Percentiles rank a stretch among this genome's conserved stretches.
These are phyloP conservation scores for Nipponia nippon DNA, from an alignment of 2,113 vertebrate species.

Conservation along the genomic window DNA sequence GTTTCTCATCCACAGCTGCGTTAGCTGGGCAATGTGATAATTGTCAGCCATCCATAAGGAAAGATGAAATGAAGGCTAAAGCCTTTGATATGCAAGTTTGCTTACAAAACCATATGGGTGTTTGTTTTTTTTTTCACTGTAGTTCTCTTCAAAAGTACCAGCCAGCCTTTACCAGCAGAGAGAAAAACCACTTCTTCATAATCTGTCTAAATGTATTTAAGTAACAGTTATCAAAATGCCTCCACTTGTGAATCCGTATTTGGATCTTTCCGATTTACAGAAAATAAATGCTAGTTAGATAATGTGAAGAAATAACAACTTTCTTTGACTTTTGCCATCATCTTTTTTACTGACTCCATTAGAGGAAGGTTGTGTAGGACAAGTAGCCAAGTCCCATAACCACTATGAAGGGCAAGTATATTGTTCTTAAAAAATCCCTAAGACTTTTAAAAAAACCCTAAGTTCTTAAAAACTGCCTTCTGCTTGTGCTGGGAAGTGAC, in stretches of 20 bases:
- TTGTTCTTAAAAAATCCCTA: neutral
- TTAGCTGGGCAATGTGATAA: neutral
- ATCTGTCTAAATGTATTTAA: neutral
- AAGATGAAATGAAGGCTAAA: neutral
- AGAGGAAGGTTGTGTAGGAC: neutral
- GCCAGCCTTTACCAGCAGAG: neutral
- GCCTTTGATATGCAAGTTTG: neutral
- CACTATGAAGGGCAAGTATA: neutral
- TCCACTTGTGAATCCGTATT: neutral
- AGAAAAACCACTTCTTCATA: neutral
- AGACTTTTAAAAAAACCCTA: rapidly evolving
- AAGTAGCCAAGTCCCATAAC: neutral
- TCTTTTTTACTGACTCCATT: neutral
- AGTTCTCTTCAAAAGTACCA: neutral
- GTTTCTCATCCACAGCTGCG: neutral
- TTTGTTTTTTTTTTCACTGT: neutral
- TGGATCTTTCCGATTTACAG: neutral
- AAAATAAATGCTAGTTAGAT: neutral
- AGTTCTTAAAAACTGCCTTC: neutral
- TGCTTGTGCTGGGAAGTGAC: neutral
- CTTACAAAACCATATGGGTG: neutral
- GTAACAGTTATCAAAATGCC: neutral
- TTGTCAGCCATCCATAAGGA: neutral
- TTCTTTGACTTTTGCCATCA: neutral
- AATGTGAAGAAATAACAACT: neutral